Conservation (phyloP, 2,888 invertebrate genomes). For the Tachina fera region DNA sequence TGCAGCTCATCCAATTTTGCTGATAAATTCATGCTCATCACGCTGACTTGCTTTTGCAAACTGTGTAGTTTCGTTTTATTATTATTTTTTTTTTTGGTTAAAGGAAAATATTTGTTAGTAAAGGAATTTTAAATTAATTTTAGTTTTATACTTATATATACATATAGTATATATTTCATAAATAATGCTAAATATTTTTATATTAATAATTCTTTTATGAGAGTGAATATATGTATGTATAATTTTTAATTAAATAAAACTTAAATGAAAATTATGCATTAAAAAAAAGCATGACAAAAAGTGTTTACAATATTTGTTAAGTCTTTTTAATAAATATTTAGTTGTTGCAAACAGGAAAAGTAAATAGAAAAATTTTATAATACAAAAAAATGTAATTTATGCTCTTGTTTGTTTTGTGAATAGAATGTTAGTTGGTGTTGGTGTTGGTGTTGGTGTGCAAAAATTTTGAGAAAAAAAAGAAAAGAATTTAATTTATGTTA, state of each 20-base stretch:
- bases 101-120: slow-evolving; percentile 40
- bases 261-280: slow-evolving; percentile 5
- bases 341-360: not conserved
- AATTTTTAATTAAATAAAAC: slow-evolving; percentile 30
- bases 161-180: not conserved
- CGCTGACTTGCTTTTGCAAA: slow-evolving; percentile 98
- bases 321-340: not conserved
- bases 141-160: not conserved
- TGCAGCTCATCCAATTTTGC: slow-evolving; percentile 97
- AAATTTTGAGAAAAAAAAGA: slow-evolving; percentile 17
- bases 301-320: slow-evolving; percentile 18
- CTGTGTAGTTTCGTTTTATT: slow-evolving; percentile 83
- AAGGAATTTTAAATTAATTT: slow-evolving; percentile 28
- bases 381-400: slow-evolving; percentile 14
- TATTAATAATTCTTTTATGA: slow-evolving; percentile 23
- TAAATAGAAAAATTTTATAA: slow-evolving; percentile 6
- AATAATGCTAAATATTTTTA: not conserved
- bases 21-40: slow-evolving; percentile 98
- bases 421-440: slow-evolving; percentile 33
- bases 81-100: slow-evolving; percentile 13
- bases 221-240: slow-evolving; percentile 7
- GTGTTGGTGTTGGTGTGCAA: slow-evolving; percentile 19
- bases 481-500: slow-evolving; percentile 16
- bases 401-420: slow-evolving; percentile 12
- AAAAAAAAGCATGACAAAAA: slow-evolving; percentile 28